Percentiles rank a stretch among this genome's conserved stretches.
phyloP scores from a whole-genome alignment of 1,140 invertebrate genomes.

The Lepidurus packardi region DNA sequence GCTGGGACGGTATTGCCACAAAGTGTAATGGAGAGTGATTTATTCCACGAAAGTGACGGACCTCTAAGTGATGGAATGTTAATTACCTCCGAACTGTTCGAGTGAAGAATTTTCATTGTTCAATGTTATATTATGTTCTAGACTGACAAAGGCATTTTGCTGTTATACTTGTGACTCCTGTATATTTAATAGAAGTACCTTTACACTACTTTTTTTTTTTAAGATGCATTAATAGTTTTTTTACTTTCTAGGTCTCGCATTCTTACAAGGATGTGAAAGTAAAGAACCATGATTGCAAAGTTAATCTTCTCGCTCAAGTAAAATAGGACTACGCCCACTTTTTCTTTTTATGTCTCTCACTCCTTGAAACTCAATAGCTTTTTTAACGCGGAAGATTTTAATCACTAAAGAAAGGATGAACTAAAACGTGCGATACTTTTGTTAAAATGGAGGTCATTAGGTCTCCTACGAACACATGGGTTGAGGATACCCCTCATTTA shows the following conservation, averaged over 20 bases:
- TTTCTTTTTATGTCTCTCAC: not conserved
- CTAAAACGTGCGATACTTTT: no score
- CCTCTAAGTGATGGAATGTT: slow-evolving; percentile 3
- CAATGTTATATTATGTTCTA: not conserved
- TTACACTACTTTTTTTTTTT: not conserved
- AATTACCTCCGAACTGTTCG: not conserved
- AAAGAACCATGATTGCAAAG: no score
- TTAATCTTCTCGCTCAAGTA: not conserved
- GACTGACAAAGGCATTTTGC: not conserved
- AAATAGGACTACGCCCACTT: not conserved
- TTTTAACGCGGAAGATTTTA: no score
- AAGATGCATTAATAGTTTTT: not conserved
- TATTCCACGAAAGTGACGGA: not conserved
- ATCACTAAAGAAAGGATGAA: no score
- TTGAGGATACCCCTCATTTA: not conserved
- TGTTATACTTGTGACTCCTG: slow-evolving; percentile 8
- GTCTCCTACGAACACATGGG: not conserved
- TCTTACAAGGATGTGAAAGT: not conserved
- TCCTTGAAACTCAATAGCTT: not conserved
- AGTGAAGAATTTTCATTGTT: not conserved
- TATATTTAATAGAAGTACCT: not conserved
- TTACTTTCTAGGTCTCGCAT: not conserved
- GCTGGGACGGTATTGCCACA: not conserved
- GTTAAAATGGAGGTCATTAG: not conserved
- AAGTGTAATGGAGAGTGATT: not conserved